These are phyloP conservation scores for Adelosebastes latens DNA, from an alignment of 2,797 vertebrate species.

Conservation along the genomic window DNA sequence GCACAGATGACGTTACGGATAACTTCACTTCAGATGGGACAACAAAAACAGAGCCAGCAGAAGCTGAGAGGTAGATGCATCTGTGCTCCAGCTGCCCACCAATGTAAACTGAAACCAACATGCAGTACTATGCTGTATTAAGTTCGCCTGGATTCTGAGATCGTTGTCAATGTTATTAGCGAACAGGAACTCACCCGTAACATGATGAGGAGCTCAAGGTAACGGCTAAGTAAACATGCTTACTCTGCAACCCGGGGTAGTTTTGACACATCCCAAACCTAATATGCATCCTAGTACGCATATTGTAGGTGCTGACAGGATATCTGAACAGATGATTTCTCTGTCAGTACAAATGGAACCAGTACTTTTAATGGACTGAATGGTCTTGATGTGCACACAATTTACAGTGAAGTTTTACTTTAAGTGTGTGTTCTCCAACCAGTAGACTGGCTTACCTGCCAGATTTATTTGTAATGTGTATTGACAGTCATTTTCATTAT, in stretches of 20 bases:
- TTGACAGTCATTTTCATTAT: neutral
- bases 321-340: neutral
- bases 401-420: neutral
- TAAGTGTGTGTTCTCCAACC: neutral
- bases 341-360: neutral
- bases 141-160: neutral
- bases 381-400: neutral
- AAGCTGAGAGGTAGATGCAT: neutral
- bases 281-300: neutral
- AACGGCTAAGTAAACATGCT: conserved; percentile 2
- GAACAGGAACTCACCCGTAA: neutral
- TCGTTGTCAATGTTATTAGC: neutral
- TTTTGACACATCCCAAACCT: neutral
- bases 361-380: neutral
- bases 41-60: neutral
- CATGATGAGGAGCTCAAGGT: neutral
- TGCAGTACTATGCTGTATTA: neutral
- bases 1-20: neutral
- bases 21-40: neutral
- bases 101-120: conserved; percentile 6
- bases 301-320: neutral
- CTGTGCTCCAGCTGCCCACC: neutral
- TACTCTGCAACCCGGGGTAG: neutral
- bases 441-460: neutral
- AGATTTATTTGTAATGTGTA: neutral